phyloP scores from a whole-genome alignment of 2,888 invertebrate species.

The Dysmachus trigonus region DNA sequence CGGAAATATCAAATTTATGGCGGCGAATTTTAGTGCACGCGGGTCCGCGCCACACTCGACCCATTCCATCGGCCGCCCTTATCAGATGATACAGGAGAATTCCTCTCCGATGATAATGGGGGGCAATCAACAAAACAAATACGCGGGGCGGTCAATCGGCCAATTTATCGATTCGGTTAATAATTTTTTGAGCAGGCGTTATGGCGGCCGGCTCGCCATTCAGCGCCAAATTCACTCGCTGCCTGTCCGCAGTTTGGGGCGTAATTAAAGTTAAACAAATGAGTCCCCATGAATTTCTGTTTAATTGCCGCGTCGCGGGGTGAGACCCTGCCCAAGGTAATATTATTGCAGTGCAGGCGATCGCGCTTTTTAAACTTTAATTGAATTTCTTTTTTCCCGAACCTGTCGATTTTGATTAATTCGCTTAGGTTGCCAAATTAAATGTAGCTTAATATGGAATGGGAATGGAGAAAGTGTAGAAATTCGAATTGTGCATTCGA shows the following conservation, averaged over 20 bases:
- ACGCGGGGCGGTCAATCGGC: conserved; percentile 36
- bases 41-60: not conserved
- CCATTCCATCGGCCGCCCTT: not conserved
- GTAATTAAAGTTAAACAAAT: conserved; percentile 40
- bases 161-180: conserved; percentile 39
- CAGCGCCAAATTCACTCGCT: not conserved
- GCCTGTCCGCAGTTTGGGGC: conserved; percentile 8
- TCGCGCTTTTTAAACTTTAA: not conserved
- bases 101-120: conserved; percentile 31
- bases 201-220: not conserved
- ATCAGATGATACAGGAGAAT: conserved; percentile 19
- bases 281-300: conserved; percentile 30
- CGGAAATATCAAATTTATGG: conserved; percentile 37
- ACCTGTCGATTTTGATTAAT: not conserved
- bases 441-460: not conserved
- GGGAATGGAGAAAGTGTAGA: not conserved
- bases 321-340: not conserved
- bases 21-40: conserved; percentile 18
- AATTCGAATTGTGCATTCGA: not conserved
- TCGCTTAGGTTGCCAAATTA: not conserved
- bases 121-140: conserved; percentile 40
- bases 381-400: conserved; percentile 16
- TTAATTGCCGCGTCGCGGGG: not conserved
- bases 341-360: not conserved
- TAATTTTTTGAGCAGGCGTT: conserved; percentile 26